Base-by-base conservation (phyloP, 1,140 invertebrate species). In the Phocides pigmalion region DNA sequence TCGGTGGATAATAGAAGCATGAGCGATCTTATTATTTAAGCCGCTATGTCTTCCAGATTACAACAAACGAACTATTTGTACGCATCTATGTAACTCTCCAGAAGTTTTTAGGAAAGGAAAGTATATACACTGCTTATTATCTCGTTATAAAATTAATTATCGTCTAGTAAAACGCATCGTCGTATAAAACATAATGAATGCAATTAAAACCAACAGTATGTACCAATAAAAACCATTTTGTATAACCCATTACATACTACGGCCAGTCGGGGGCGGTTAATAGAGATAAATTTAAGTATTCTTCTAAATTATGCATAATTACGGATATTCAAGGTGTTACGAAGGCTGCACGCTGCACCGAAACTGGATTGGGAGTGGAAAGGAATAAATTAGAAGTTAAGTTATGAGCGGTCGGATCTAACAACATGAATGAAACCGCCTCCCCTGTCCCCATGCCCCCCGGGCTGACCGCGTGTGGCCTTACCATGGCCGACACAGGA, bases 371-470 rank as follows among this genome's bases (percentile, higher is more conserved):
- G 66, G 70, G 74, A 66, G 64, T 73, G 74, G 76, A 79, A 68
- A 83, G 73, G 82, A 84, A 89, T 90, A 90, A 90, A 90, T 90
- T 89, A 90, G 77, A 75, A 81, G 85, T 86, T 87, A 89, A 90
- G 78, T 90, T 90, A 90, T 90, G 88, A 89, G 85, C 81, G 79
- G 84, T 53, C 79, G 76, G 77, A 82, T 89, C 88, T 89, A 88
- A 90, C 86, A 84, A 90, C 88, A 90, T 90, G 88, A 90, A 90
- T 90, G 88, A 90, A 88, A 80, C 83, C 69, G 50, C 66, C 74
- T 76, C 73, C 76, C 76, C 65, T 70, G 14, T 47, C 64, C 66
- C 3, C 28, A 4, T 35, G n/a, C 66, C 17, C 58, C 25, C 72
- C 64, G 50, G 44, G 61, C 75, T 69, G 81, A 72, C 79, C 87